Conservation (phyloP, 2,797 vertebrate species). For the Characodon lateralis region DNA sequence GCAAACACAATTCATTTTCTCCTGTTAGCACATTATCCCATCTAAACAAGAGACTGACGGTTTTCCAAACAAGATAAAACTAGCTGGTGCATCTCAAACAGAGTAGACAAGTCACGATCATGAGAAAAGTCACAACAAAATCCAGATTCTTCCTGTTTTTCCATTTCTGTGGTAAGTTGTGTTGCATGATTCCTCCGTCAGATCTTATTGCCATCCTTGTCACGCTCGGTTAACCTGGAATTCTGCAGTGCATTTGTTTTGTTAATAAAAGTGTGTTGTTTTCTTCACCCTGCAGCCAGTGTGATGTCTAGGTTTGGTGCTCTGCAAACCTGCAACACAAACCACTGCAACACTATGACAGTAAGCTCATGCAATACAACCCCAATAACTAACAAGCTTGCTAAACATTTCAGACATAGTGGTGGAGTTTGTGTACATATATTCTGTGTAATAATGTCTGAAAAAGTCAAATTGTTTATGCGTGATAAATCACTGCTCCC, state of each 20-base stretch:
- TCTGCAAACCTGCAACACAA: background rate
- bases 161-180: background rate
- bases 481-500: background rate
- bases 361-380: too few species aligned
- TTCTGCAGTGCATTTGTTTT: slow-evolving; percentile 3
- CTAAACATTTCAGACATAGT: background rate
- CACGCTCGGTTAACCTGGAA: background rate
- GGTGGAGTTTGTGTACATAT: background rate
- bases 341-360: background rate
- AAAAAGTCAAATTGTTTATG: background rate
- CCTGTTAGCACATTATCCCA: background rate
- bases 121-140: background rate
- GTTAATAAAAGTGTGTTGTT: slow-evolving; percentile 1
- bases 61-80: background rate
- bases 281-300: background rate
- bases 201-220: background rate
- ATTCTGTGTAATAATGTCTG: background rate
- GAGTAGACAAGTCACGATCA: background rate
- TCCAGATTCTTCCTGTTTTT: background rate
- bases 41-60: background rate
- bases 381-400: background rate
- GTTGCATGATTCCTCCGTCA: background rate
- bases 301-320: background rate
- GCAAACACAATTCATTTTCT: too few species aligned
- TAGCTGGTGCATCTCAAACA: background rate